Conservation (phyloP, 2,797 vertebrate genomes). For the Spinus olivaceus region DNA sequence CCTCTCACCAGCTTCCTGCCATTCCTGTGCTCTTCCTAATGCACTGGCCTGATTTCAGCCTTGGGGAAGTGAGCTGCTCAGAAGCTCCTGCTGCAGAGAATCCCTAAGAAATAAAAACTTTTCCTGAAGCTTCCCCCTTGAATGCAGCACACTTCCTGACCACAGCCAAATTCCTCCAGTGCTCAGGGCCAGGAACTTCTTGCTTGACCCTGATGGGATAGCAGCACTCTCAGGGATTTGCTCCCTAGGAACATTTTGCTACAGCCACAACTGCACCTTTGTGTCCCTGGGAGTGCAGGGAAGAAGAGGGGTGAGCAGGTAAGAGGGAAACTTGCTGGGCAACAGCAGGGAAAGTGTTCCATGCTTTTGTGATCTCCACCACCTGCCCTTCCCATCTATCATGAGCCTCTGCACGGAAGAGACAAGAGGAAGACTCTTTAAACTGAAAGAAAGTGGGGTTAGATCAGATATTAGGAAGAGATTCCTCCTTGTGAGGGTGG, state of each 20-base stretch:
- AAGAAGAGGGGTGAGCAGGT: neutral
- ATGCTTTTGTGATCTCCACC: neutral
- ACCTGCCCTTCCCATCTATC: neutral
- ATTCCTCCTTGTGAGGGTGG: neutral
- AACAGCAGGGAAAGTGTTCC: neutral
- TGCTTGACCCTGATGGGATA: neutral
- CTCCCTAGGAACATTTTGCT: neutral
- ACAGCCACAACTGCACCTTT: neutral
- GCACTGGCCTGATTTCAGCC: neutral
- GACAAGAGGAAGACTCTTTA: neutral
- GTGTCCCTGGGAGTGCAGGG: neutral
- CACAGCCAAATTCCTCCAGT: neutral
- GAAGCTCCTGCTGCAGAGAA: neutral
- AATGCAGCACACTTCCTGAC: neutral
- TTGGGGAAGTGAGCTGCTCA: neutral
- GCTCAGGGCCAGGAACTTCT: neutral
- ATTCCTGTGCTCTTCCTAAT: neutral
- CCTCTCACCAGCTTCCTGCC: constrained; percentile 20
- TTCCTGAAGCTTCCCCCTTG: neutral
- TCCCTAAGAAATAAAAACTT: neutral
- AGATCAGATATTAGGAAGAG: neutral
- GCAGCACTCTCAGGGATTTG: neutral
- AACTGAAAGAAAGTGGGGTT: neutral
- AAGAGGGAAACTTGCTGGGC: neutral
- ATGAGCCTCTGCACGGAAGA: neutral